Evolutionary conservation across 2,113 vertebrate genomes (phyloP), one percentile per base, ranked within the genome.

Genomic region (Arenaria interpres): DNA sequence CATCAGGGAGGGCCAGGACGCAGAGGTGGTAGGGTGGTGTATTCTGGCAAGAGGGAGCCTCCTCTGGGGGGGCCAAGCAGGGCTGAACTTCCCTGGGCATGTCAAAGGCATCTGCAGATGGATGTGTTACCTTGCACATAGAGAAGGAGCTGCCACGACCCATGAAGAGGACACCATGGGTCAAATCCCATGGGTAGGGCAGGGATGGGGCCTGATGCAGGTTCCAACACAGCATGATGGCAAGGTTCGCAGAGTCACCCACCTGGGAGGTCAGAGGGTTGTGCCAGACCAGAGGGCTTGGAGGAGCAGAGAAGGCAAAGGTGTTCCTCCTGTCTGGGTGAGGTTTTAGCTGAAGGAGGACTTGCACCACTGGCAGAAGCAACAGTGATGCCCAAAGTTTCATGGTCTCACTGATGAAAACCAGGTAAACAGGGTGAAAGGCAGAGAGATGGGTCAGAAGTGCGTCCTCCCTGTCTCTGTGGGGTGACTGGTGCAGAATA

Each of bases 21-120:
- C 23, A 46, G 72, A 63, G 48, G 20, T 2, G 2, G 10, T 41
- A 46, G 13, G 7, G 17, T 37, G 23, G 20, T 28, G 43, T 3
- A 4, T 71, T 33, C 50, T 0, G 14, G 35, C 45, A 60, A 84
- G 59, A 59, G 33, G 19, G 37, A 81, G 6, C 19, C 50, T 73
- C 3, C 1, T 66, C 33, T 33, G 4, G 11, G 43, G 7, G 3
- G 3, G 4, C 4, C 0, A 4, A 74, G 77, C 53, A 77, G 45
- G 59, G 21, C 37, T 59, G 71, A 76, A 35, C 79, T 73, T 73
- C 16, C 30, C 57, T 33, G 50, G 53, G 48, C 19, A 13, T 0
- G 4, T 56, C 89, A 64, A 59, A 43, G 53, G 27, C 45, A 56
- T 59, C 75, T 0, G 0, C 30, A 64, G 74, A 71, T 54, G 57